phyloP scores from a whole-genome alignment of 2,113 vertebrate genomes.

The Onychostoma macrolepis region DNA sequence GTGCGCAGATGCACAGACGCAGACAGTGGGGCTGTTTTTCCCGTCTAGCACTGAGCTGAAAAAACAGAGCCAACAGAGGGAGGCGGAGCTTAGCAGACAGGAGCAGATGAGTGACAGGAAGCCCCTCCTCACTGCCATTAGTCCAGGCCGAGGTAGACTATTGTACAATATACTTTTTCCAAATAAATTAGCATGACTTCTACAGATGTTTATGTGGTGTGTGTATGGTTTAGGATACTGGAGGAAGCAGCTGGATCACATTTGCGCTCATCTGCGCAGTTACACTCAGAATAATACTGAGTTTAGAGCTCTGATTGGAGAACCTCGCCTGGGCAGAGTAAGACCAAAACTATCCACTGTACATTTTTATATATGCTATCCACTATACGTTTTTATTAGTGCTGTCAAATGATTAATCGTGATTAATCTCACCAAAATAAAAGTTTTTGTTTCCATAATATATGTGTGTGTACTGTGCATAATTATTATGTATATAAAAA shows the following conservation, averaged over 20 bases:
- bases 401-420: too few species aligned
- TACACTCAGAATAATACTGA: constrained; percentile 88
- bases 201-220: not conserved
- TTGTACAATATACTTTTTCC: not conserved
- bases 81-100: constrained; percentile 71
- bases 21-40: constrained; percentile 89
- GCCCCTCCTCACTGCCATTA: constrained; percentile 82
- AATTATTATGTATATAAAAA: too few species aligned
- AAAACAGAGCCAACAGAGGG: constrained; percentile 74
- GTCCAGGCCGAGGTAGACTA: constrained; percentile 89
- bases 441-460: too few species aligned
- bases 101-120: constrained; percentile 77
- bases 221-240: constrained; percentile 86
- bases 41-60: constrained; percentile 83
- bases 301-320: constrained; percentile 89
- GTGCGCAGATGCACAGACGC: constrained; percentile 77
- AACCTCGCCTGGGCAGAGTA: constrained; percentile 93
- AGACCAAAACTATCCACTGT: not conserved
- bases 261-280: constrained; percentile 89
- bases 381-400: not conserved
- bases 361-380: not conserved
- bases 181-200: constrained; percentile 68
- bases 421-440: too few species aligned
- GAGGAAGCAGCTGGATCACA: constrained; percentile 94
- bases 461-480: too few species aligned